phyloP scores from a whole-genome alignment of 2,888 invertebrate species.

The Epistrophella euchroma region DNA sequence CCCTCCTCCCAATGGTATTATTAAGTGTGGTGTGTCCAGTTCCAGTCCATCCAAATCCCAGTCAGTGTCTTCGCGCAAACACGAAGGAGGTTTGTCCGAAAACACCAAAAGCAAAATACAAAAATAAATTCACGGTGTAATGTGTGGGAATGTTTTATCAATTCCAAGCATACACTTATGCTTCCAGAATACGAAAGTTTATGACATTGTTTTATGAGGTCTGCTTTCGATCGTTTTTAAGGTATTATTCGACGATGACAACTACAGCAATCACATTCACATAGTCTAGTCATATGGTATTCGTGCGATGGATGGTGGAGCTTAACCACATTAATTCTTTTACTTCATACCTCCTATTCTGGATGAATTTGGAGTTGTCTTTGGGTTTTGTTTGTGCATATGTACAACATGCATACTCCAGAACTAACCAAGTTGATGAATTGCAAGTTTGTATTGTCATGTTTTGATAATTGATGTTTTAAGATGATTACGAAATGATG shows the following conservation, averaged over 20 bases:
- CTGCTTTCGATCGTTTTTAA: constrained; percentile 71
- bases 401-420: not conserved
- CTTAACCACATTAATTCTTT: constrained; percentile 15
- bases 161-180: constrained; percentile 77
- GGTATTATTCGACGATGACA: constrained; percentile 48
- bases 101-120: constrained; percentile 41
- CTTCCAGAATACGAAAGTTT: constrained; percentile 75
- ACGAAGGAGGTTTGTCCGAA: constrained; percentile 51
- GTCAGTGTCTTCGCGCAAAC: not conserved
- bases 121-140: constrained; percentile 75
- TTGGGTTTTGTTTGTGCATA: constrained; percentile 4
- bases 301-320: constrained; percentile 28
- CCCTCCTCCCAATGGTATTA: constrained; percentile 33
- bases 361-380: constrained; percentile 54
- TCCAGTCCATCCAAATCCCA: too few relatives aligned
- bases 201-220: constrained; percentile 76
- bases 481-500: not conserved
- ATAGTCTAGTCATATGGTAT: constrained; percentile 53
- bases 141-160: constrained; percentile 81
- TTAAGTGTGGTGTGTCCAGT: constrained; percentile 3
- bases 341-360: constrained; percentile 15
- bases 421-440: constrained; percentile 51
- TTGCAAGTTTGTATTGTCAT: constrained; percentile 61
- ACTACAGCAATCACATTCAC: constrained; percentile 49
- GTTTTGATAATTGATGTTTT: constrained; percentile 10